Evolutionary conservation across 2,797 vertebrate genomes (phyloP).

Genomic region (Diplodus sargus): DNA sequence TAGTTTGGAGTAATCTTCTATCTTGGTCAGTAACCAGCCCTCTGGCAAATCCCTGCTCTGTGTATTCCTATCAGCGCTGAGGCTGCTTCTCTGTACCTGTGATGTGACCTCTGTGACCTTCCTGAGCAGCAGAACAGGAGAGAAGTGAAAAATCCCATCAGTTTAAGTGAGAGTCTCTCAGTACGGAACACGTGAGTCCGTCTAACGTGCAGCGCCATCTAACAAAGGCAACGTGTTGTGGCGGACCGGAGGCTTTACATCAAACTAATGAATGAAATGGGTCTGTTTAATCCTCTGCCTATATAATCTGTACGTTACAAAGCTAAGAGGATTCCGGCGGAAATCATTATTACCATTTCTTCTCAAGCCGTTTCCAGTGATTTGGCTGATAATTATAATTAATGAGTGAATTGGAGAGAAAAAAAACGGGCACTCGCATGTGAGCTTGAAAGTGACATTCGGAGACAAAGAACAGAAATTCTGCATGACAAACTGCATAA

Average conservation of each 20-base stretch:
- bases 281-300: conserved; percentile 40
- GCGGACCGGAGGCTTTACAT: conserved; percentile 41
- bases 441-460: conserved; percentile 23
- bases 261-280: conserved; percentile 46
- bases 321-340: conserved; percentile 34
- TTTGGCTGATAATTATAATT: conserved; percentile 37
- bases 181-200: conserved; percentile 5
- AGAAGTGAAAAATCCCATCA: background rate
- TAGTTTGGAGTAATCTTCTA: background rate
- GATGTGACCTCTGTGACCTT: conserved; percentile 15
- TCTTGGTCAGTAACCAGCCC: background rate
- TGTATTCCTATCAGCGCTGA: background rate
- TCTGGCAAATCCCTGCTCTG: background rate
- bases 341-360: conserved; percentile 20
- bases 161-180: conserved; percentile 6
- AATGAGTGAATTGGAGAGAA: background rate
- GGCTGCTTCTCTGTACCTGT: background rate
- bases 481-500: conserved; percentile 7
- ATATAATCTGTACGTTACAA: conserved; percentile 46
- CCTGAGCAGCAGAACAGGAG: background rate
- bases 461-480: conserved; percentile 7
- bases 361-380: conserved; percentile 7
- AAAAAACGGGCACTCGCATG: background rate
- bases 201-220: background rate
- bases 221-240: background rate